phyloP scores from a whole-genome alignment of 2,888 invertebrate species.

The Drosophila helvetica region DNA sequence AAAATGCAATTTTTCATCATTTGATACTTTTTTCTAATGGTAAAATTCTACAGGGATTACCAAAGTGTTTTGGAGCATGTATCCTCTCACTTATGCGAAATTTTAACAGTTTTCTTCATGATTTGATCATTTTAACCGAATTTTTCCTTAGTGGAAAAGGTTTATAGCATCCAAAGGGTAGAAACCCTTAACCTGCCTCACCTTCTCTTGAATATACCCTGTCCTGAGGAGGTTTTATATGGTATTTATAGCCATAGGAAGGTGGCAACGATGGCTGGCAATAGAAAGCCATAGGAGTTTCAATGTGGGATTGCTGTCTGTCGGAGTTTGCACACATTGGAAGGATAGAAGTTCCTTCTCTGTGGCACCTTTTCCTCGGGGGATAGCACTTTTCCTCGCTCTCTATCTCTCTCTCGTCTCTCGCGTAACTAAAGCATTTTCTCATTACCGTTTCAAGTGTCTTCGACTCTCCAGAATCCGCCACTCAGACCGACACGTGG shows the following conservation, averaged over 20 bases:
- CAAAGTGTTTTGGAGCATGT: no score
- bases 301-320: not conserved
- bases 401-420: not conserved
- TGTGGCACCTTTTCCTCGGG: not conserved
- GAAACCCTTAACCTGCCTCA: no score
- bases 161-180: rapidly evolving
- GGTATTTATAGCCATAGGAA: not conserved
- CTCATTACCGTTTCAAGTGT: slow-evolving; percentile 27
- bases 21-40: no score
- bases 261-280: not conserved
- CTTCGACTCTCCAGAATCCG: slow-evolving; percentile 20
- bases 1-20: no score
- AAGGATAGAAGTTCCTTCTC: not conserved
- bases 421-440: slow-evolving; percentile 16
- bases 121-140: no score
- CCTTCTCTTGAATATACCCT: not conserved
- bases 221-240: not conserved
- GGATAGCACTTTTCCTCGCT: not conserved
- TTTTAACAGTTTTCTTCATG: no score
- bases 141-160: no score
- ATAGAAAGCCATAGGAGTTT: not conserved
- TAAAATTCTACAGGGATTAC: no score
- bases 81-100: no score
- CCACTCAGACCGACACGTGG: slow-evolving; percentile 31
- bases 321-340: not conserved